These are phyloP conservation scores for Progne subis DNA, from an alignment of 2,113 vertebrate genomes.

Conservation along the genomic window DNA sequence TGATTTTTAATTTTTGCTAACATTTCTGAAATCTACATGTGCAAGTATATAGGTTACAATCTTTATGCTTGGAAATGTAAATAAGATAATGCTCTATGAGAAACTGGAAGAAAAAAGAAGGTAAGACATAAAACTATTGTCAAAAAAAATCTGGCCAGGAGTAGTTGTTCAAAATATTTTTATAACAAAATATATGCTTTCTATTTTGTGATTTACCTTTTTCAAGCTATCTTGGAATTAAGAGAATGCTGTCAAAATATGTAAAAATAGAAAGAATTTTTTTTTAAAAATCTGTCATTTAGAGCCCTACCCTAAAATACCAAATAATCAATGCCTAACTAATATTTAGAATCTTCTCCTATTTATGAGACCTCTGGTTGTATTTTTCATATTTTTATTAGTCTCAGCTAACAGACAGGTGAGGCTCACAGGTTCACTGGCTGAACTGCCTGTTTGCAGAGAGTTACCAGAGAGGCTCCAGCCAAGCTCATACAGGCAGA, in stretches of 20 bases:
- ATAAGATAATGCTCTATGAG: not conserved
- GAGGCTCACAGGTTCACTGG: not conserved
- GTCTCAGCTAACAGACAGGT: not conserved
- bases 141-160: not conserved
- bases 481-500: not conserved
- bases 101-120: not conserved
- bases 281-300: not conserved
- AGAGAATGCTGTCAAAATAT: not conserved
- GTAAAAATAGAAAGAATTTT: not conserved
- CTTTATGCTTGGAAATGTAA: not conserved
- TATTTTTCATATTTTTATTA: not conserved
- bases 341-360: not conserved
- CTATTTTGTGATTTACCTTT: not conserved
- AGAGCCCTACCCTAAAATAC: not conserved
- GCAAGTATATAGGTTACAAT: not conserved
- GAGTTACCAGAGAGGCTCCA: not conserved
- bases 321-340: not conserved
- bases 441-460: not conserved
- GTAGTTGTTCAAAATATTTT: not conserved
- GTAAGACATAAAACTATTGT: not conserved
- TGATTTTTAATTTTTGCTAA: not conserved
- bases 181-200: not conserved
- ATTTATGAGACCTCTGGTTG: not conserved
- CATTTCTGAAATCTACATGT: not conserved
- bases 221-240: not conserved